A percentile compares a stretch with the other conserved stretches of the same genome.
phyloP scores from a whole-genome alignment of 1,140 invertebrate genomes.

The Drosophila bocki region DNA sequence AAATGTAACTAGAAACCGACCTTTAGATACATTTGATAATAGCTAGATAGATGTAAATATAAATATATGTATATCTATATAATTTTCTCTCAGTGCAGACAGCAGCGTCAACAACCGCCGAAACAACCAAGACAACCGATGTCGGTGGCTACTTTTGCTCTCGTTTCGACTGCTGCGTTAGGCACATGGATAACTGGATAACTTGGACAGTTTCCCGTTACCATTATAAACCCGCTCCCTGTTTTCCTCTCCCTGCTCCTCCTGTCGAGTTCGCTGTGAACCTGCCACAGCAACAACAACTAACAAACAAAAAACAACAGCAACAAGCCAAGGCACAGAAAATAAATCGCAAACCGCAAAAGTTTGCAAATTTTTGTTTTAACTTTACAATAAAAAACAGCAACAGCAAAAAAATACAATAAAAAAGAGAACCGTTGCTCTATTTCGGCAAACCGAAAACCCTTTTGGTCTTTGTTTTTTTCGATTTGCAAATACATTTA shows the following conservation, averaged over 20 bases:
- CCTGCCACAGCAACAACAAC: slow-evolving; percentile 55
- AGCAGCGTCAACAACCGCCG: slow-evolving; percentile 22
- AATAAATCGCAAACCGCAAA: slow-evolving; percentile 60
- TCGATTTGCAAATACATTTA: slow-evolving; percentile 20
- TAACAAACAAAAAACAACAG: slow-evolving; percentile 5
- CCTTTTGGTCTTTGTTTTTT: slow-evolving; percentile 35
- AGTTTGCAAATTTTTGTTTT: slow-evolving; percentile 48
- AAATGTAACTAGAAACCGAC: background rate
- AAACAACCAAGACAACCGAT: slow-evolving; percentile 34
- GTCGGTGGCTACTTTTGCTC: slow-evolving; percentile 66
- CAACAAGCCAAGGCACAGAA: slow-evolving; percentile 32
- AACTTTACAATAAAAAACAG: slow-evolving; percentile 35
- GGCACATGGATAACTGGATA: slow-evolving; percentile 68
- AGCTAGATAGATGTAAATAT: no score
- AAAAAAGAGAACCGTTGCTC: slow-evolving; percentile 36
- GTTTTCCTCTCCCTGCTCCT: background rate
- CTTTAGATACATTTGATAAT: background rate
- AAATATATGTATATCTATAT: no score
- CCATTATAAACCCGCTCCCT: slow-evolving; percentile 1
- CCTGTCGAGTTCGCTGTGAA: slow-evolving; percentile 61
- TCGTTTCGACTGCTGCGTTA: slow-evolving; percentile 70
- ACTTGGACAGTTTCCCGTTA: slow-evolving; percentile 52
- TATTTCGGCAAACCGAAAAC: slow-evolving; percentile 44
- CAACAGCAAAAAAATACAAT: slow-evolving; percentile 8
- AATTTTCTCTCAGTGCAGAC: slow-evolving; percentile 13